Evolutionary conservation across 2,113 vertebrate genomes (phyloP), one percentile per base, ranked within the genome.

Genomic region (Mobula birostris): DNA sequence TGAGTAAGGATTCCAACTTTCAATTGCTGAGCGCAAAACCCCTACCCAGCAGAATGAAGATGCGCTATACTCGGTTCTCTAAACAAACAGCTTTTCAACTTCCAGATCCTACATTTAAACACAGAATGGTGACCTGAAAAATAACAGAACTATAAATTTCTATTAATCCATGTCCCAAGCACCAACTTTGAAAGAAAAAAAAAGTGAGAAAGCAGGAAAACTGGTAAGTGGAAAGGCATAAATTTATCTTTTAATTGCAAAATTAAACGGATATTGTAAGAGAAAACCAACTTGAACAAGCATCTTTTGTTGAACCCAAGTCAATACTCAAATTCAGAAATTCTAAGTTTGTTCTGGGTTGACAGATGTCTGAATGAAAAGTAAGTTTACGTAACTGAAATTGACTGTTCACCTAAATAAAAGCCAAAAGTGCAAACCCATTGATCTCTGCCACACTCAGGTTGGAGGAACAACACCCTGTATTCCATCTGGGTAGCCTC

Each of bases 141-240:
- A 56, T 56, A 58, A 19, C 24, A 56, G 80, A 11, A 29, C 56
- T 61, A 14, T 27, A 48, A 61, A 24, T 2, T 9, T 58, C 24
- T 61, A 61, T 29, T 24, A 58, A 85, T 27, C 9, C 9, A 61
- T 12, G 29, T 2, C 21, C 82, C 82, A 85, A 61, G 56, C 9
- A 12, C 14, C 11, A 56, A 0, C 2, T 85, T 56, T 85, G 24
- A 3, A 61, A 85, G 11, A 0, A 11, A 85, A 11, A 94, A 94
- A 0, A 7, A 8, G 94, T 21, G 94, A 11, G 32, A 94, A 95
- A 94, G 0, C 24, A 7, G 94, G 21, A 95, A 95, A 95, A 90
- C 94, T 77, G 27, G 94, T 94, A 15, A 21, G 24, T 27, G 77
- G n/a, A 68, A 1, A 0, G 88, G 94, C 95, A 95, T 29, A 24